Evolutionary conservation across 1,140 invertebrate genomes (phyloP).

Genomic region (Temnothorax curvispinosus): DNA sequence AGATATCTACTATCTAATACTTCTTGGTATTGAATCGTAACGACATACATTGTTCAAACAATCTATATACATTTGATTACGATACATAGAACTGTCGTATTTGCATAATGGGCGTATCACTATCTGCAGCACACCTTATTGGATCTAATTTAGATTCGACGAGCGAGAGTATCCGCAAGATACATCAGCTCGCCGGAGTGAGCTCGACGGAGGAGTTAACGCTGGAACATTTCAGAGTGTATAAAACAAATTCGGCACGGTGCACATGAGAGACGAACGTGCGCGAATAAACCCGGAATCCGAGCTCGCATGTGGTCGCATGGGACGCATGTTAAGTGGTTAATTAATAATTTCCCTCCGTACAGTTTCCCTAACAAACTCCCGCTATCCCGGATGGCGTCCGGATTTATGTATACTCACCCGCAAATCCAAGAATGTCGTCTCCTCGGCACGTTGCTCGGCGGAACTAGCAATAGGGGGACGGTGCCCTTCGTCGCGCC

Average conservation of each 20-base stretch:
- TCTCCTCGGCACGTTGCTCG: slow-evolving; percentile 82
- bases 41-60: background rate
- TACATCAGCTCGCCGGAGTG: too few species aligned
- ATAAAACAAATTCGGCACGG: background rate
- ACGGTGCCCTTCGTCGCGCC: slow-evolving; percentile 72
- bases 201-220: background rate
- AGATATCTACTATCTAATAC: background rate
- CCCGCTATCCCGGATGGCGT: background rate
- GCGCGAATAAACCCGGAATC: background rate
- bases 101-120: slow-evolving; percentile 1
- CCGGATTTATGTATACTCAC: slow-evolving; percentile 78
- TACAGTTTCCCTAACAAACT: background rate
- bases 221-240: background rate
- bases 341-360: slow-evolving; percentile 46
- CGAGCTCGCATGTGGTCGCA: background rate
- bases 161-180: background rate
- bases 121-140: background rate
- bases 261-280: background rate
- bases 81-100: slow-evolving; percentile 9
- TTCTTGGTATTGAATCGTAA: background rate
- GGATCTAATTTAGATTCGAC: slow-evolving; percentile 2
- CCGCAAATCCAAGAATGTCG: slow-evolving; percentile 85
- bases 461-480: slow-evolving; percentile 82
- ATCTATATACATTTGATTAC: background rate
- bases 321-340: slow-evolving; percentile 35